Conservation (phyloP, 2,113 vertebrate genomes). For the Rattus norvegicus region DNA sequence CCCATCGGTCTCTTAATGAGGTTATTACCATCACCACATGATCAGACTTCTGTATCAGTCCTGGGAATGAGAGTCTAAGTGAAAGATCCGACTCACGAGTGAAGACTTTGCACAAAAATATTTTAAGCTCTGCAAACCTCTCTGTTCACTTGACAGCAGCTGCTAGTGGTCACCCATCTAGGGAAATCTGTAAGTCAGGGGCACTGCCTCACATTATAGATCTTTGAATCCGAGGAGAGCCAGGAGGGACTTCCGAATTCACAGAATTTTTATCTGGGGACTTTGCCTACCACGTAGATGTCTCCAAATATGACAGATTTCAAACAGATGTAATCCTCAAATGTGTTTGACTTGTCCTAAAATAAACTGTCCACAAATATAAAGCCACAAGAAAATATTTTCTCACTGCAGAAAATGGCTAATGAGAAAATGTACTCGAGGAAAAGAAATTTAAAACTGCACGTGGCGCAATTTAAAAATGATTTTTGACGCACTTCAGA, state of each 20-base stretch:
- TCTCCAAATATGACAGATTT: not conserved
- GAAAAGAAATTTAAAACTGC: not conserved
- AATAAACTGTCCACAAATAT: not conserved
- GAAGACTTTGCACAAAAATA: not conserved
- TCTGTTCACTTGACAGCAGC: not conserved
- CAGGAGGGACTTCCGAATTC: not conserved
- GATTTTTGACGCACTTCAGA: too few relatives aligned
- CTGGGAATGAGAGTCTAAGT: not conserved
- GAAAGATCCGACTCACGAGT: not conserved
- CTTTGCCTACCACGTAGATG: not conserved
- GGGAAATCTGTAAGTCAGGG: not conserved
- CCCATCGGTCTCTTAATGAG: not conserved
- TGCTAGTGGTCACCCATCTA: not conserved
- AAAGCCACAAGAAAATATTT: not conserved
- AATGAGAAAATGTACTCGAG: not conserved
- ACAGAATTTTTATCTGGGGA: not conserved
- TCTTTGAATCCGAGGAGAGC: not conserved
- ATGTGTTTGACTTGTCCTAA: not conserved
- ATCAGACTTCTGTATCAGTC: not conserved
- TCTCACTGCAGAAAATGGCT: not conserved
- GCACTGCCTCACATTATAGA: not conserved
- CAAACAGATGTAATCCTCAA: not conserved
- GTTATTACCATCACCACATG: not conserved
- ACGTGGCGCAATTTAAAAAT: not conserved
- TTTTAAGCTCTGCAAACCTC: not conserved